Conservation (phyloP, 2,113 vertebrate species). For the Syrmaticus mikado region DNA sequence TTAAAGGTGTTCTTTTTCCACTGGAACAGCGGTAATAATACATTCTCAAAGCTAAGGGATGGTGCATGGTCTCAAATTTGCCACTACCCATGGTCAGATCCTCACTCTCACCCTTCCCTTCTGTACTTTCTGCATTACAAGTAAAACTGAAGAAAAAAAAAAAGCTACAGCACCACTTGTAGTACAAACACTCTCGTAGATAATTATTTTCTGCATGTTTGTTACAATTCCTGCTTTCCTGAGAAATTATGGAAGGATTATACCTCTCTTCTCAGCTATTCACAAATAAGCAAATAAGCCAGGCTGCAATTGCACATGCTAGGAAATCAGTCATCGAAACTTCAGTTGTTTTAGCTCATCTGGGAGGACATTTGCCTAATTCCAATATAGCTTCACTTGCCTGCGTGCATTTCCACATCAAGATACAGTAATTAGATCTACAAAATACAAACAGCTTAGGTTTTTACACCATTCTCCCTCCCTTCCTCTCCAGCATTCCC, state of each 20-base stretch:
- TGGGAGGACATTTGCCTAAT: conserved; percentile 54
- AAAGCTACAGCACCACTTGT: background rate
- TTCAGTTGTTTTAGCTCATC: conserved; percentile 18
- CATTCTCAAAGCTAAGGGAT: background rate
- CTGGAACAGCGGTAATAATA: background rate
- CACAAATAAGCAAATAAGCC: conserved; percentile 25
- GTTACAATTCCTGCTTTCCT: conserved; percentile 1
- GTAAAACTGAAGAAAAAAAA: background rate
- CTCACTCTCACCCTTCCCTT: accelerated
- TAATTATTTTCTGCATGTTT: conserved; percentile 37
- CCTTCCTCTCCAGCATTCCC: background rate
- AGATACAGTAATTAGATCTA: conserved; percentile 42
- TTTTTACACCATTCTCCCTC: background rate
- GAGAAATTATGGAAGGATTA: conserved; percentile 4
- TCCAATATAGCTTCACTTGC: conserved; percentile 3
- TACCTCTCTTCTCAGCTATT: conserved; percentile 9
- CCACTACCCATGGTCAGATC: background rate
- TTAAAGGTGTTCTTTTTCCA: background rate
- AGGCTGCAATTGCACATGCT: background rate
- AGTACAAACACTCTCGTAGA: background rate
- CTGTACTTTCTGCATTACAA: background rate
- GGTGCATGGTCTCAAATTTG: background rate
- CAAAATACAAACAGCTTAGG: conserved; percentile 19
- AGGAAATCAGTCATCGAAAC: conserved; percentile 35
- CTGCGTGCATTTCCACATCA: background rate